These are phyloP conservation scores for Perca flavescens DNA, from an alignment of 2,113 vertebrate species.

Conservation along the genomic window DNA sequence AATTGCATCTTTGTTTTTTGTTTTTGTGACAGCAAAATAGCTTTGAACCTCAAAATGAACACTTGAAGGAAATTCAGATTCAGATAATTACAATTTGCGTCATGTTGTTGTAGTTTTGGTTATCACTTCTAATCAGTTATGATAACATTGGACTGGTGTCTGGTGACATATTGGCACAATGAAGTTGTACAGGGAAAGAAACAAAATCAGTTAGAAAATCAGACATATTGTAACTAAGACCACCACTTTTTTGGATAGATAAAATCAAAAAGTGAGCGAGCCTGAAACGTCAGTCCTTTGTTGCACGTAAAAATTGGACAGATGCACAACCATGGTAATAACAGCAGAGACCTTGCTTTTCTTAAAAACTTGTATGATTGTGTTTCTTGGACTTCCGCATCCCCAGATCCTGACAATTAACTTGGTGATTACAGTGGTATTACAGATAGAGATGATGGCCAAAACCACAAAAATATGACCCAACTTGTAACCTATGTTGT, in stretches of 20 bases:
- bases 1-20: constrained; percentile 44
- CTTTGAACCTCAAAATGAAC: constrained; percentile 9
- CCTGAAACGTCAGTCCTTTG: neutral
- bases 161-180: neutral
- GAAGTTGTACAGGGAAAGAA: neutral
- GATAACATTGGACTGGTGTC: neutral
- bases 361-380: neutral
- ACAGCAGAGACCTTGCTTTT: neutral
- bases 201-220: neutral
- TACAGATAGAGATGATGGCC: neutral
- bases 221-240: constrained; percentile 1
- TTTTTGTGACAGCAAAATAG: too few relatives aligned
- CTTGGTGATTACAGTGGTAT: neutral
- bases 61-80: neutral
- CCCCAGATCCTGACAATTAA: neutral
- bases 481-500: neutral
- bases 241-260: neutral
- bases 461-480: neutral
- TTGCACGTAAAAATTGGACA: neutral
- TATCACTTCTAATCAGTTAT: neutral
- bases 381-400: neutral
- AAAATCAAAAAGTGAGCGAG: neutral
- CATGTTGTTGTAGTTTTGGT: neutral
- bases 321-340: neutral
- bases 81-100: neutral